Base-by-base conservation (phyloP, 1,140 invertebrate genomes). In the Magallana ariakensis region DNA sequence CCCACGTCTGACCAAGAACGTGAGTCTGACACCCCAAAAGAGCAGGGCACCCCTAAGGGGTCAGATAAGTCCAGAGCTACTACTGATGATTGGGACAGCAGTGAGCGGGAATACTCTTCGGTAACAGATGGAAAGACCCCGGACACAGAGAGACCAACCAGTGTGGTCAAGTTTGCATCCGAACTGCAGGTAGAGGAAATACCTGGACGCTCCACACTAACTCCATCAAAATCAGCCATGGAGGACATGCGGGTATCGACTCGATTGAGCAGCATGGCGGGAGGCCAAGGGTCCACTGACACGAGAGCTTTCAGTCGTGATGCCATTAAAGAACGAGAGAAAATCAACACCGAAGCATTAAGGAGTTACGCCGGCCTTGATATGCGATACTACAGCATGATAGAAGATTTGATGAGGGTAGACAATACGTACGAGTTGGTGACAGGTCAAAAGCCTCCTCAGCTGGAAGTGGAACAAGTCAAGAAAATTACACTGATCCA, bases 231-330 rank as follows among this genome's bases (percentile, higher is more conserved):
- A 80, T 83, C 82, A 85, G 75, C 87, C 54, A 9, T 33, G 80
- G 75, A 90, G 83, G 89, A 86, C 55, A 87, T 56, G 85, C 82
- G 33, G 82, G 56, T 84, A 80, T 90, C 90, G 9, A 75, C 66
- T 26, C 66, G 89, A 62, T 46, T 85, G 0, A 90, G 88, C 57
- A 87, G 85, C 53, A 85, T 88, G 84, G 88, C 81, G 4, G 88
- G 87, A 16, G 83, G 84, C 2, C 88, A 84, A 55, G 66, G 22
- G 66, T 85, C 85, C 0, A 87, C 88, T n/a, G 89, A 89, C 22
- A 88, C 89, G 7, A 89, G 88, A 46, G 85, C 91, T 22, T 89
- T 92, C 58, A 91, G 91, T 70, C 85, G 90, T n/a, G 92, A 93
- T 26, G 89, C 90, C 70, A 84, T 91, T 1, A 85, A 85, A 33